Conservation (phyloP, 1,140 invertebrate species). For the Bombus affinis region DNA sequence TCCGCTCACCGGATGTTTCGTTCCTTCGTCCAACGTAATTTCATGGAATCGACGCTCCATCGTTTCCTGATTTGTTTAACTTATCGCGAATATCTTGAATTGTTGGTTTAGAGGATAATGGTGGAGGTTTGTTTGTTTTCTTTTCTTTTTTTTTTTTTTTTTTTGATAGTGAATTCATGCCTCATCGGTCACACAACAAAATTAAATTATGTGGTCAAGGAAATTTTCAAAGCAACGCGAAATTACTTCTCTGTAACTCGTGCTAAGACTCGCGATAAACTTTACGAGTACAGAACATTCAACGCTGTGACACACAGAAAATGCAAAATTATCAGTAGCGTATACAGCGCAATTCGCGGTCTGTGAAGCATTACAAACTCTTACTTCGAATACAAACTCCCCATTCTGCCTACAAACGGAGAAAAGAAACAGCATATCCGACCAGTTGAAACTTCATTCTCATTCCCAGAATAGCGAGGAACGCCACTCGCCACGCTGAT, state of each 20-base stretch:
- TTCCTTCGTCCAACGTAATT: conserved; percentile 39
- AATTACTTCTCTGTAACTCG: neutral
- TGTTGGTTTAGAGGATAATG: too few relatives aligned
- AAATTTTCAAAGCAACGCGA: too few relatives aligned
- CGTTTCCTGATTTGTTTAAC: neutral
- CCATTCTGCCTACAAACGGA: neutral
- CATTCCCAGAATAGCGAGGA: neutral
- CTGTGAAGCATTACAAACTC: neutral
- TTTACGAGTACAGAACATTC: too few relatives aligned
- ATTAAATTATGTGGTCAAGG: too few relatives aligned
- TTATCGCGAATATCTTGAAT: too few relatives aligned
- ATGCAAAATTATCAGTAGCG: neutral
- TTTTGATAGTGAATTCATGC: too few relatives aligned
- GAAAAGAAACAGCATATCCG: neutral
- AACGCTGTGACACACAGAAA: too few relatives aligned
- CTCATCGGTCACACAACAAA: too few relatives aligned
- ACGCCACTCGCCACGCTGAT: neutral
- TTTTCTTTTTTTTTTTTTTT: too few relatives aligned
- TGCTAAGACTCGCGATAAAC: neutral
- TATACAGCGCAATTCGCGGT: neutral
- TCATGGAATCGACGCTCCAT: neutral
- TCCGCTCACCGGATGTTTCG: neutral
- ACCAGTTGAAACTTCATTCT: neutral
- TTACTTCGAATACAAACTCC: neutral
- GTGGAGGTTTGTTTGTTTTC: fast-evolving